phyloP scores from a whole-genome alignment of 1,140 invertebrate species.

The Aphidius ervi region DNA sequence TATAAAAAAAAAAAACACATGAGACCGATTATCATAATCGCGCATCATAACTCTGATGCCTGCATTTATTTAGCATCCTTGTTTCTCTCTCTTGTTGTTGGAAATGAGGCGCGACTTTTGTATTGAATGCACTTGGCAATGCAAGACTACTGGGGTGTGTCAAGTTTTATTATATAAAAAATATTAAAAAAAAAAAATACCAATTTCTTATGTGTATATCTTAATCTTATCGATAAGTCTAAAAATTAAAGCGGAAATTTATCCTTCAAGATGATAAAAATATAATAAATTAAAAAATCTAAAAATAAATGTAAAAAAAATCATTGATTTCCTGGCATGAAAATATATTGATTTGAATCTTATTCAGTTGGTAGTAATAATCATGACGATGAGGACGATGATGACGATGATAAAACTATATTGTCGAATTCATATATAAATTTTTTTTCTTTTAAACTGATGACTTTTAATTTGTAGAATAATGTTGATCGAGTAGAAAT shows the following conservation, averaged over 20 bases:
- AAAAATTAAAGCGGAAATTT: slow-evolving; percentile 1
- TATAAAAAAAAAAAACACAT: slow-evolving; percentile 29
- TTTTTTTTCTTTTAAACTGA: slow-evolving; percentile 9
- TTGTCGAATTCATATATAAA: no score
- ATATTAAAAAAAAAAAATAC: background rate
- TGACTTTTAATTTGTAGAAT: slow-evolving; percentile 13
- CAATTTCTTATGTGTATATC: no score
- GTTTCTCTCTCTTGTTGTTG: background rate
- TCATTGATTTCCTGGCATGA: no score
- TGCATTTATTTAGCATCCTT: slow-evolving; percentile 27
- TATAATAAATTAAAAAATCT: no score
- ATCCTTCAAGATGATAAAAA: no score
- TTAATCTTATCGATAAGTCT: slow-evolving; percentile 8
- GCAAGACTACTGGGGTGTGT: slow-evolving; percentile 24
- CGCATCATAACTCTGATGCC: slow-evolving; percentile 48
- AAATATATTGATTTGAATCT: no score
- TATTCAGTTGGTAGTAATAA: no score
- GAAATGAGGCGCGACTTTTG: no score
- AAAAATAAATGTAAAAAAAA: no score
- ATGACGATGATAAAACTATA: no score
- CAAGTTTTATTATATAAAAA: slow-evolving; percentile 7
- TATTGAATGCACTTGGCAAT: slow-evolving; percentile 1
- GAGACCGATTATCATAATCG: slow-evolving; percentile 52
- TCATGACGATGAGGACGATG: no score
- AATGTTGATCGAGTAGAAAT: slow-evolving; percentile 15